Evolutionary conservation across 1,140 invertebrate genomes (phyloP).

Genomic region (Bactericera cockerelli): DNA sequence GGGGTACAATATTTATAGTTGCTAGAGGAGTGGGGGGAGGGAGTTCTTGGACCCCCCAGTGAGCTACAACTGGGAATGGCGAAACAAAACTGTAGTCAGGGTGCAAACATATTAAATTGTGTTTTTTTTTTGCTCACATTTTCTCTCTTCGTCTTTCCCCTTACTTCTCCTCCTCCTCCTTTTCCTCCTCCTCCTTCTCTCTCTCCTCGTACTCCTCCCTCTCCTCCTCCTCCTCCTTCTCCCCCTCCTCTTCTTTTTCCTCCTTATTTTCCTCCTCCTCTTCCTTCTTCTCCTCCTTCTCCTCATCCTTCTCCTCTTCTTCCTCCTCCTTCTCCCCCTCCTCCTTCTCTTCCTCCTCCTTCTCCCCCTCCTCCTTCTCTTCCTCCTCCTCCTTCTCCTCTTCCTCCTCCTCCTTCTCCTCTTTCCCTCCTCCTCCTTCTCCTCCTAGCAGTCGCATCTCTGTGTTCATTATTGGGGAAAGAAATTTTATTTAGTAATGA

Average conservation of each 20-base stretch:
- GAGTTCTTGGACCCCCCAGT: too few relatives aligned
- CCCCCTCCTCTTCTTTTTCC: not conserved
- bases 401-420: not conserved
- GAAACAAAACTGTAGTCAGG: too few relatives aligned
- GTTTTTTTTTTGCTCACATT: not conserved
- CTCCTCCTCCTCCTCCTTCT: not conserved
- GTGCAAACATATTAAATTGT: too few relatives aligned
- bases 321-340: too few relatives aligned
- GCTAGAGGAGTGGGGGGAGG: too few relatives aligned
- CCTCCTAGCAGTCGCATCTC: not conserved
- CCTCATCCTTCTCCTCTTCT: too few relatives aligned
- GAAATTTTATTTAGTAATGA: too few relatives aligned
- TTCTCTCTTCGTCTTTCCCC: not conserved
- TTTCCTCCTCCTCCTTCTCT: not conserved
- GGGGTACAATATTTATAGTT: too few relatives aligned
- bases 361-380: too few relatives aligned
- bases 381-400: not conserved
- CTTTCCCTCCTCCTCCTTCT: not conserved
- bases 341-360: too few relatives aligned
- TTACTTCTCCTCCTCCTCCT: not conserved
- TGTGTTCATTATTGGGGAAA: too few relatives aligned
- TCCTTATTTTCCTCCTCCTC: not conserved
- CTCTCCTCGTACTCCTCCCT: not conserved
- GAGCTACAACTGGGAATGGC: too few relatives aligned
- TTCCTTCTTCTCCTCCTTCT: not conserved